Evolutionary conservation across 2,888 invertebrate genomes (phyloP).

Genomic region (Cacoxenus indagator): DNA sequence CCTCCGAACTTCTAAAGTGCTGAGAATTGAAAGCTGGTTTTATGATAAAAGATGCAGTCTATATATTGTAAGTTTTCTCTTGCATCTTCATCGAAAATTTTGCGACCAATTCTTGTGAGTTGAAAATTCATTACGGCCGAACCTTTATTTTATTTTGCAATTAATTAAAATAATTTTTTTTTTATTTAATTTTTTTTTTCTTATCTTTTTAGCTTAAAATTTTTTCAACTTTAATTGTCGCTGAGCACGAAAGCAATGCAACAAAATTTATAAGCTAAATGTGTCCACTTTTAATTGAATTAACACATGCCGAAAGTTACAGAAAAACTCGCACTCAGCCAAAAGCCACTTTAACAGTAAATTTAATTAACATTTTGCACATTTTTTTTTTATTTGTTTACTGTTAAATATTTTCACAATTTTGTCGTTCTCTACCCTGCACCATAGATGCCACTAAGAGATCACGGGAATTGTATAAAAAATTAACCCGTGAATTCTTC

Average conservation of each 20-base stretch:
- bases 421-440: slow-evolving; percentile 54
- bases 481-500: slow-evolving; percentile 76
- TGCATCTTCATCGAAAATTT: too few relatives aligned
- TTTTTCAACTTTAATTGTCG: background rate
- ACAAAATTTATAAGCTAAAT: background rate
- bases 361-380: slow-evolving; percentile 40
- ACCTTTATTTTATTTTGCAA: too few relatives aligned
- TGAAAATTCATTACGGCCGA: too few relatives aligned
- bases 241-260: slow-evolving; percentile 1
- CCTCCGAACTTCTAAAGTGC: too few relatives aligned
- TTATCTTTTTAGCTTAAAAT: background rate
- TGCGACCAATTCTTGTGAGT: too few relatives aligned
- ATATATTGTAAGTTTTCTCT: too few relatives aligned
- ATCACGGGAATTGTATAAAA: slow-evolving; percentile 71
- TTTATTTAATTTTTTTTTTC: background rate
- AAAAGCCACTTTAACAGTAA: slow-evolving; percentile 42
- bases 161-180: background rate
- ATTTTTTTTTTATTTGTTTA: slow-evolving; percentile 23
- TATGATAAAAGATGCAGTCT: too few relatives aligned
- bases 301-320: background rate
- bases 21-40: too few relatives aligned
- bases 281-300: slow-evolving; percentile 8
- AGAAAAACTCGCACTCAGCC: background rate
- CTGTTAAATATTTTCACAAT: background rate
- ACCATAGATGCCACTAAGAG: slow-evolving; percentile 73